Base-by-base conservation (phyloP, 2,888 invertebrate species). In the Stictocephala bisonia region DNA sequence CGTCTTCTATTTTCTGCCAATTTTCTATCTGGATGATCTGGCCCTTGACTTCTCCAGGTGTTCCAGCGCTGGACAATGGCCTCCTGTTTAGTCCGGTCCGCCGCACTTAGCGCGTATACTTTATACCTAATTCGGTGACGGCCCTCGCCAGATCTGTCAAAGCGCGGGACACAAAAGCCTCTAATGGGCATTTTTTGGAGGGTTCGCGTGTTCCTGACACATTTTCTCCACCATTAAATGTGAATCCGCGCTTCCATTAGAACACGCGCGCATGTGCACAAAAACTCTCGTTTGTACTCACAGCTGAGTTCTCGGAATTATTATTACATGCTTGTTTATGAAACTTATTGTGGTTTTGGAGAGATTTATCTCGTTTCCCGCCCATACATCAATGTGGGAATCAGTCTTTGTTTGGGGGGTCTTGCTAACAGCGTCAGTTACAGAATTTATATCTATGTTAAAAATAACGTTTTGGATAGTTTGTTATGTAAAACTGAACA, bases 141-240 rank as follows among this genome's bases (percentile, higher is more conserved):
- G 20, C 64, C 44, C 60, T 29, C 4, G 60, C 40, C 60, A 15
- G 13, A 60, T 60, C 35, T 60, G 60, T 60, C 60, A 60, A 60
- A 60, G 60, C 35, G 18, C 13, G 35, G 3, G 4, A 29, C 41
- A 70, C 70, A 71, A 71, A 44, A 58, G 58, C 24, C 26, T 27
- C 70, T 58, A 58, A 71, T 58, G 58, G 70, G 27, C 4, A 35
- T 26, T 58, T 71, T 71, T 71, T 41, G 29, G 20, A 20, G 40
- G 64, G 64, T 26, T 2, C 70, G 70, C 70, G 70, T 71, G 70
- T 71, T 58, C 58, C 44, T 29, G 27, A 4, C n/a, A n/a, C 70
- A 41, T 71, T 71, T 71, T 71, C 70, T 44, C 22, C 20, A n/a
- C 70, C 70, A 71, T 71, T 71, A 58, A 27, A 18, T 22, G 40